These are phyloP conservation scores for Neopelma chrysocephalum DNA, from an alignment of 2,797 vertebrate species.

Conservation along the genomic window DNA sequence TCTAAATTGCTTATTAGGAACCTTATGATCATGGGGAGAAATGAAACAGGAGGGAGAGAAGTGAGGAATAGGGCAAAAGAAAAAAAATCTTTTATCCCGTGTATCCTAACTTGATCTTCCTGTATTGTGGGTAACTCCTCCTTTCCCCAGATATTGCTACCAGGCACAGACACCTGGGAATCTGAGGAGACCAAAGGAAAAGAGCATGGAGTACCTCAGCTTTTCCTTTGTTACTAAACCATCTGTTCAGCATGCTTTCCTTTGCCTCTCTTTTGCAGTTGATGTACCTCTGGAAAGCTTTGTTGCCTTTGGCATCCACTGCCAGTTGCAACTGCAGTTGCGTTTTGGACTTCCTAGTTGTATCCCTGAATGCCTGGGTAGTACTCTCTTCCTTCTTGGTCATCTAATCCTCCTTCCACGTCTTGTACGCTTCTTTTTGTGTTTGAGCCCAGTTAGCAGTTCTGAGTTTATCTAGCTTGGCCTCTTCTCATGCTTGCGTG, in stretches of 20 bases:
- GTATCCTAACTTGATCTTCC: background rate
- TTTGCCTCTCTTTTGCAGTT: background rate
- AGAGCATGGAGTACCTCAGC: background rate
- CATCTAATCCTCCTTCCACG: background rate
- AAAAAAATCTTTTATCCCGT: background rate
- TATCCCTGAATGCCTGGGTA: background rate
- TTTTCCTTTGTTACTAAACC: background rate
- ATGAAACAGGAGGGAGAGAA: background rate
- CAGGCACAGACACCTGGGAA: background rate
- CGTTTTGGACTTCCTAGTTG: background rate
- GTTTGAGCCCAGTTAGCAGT: background rate
- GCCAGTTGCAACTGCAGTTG: background rate
- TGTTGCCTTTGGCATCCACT: background rate
- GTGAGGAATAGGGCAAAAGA: background rate
- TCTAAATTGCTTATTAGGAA: background rate
- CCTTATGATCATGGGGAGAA: background rate
- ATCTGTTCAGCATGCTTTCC: background rate
- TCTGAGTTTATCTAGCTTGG: background rate
- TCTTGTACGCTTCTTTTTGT: background rate
- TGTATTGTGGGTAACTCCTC: background rate
- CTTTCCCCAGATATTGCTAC: background rate
- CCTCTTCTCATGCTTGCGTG: background rate
- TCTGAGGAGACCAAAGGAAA: background rate
- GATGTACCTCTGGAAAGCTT: background rate
- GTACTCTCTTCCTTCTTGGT: background rate